phyloP scores from a whole-genome alignment of 2,113 vertebrate genomes.

The Callospermophilus lateralis region DNA sequence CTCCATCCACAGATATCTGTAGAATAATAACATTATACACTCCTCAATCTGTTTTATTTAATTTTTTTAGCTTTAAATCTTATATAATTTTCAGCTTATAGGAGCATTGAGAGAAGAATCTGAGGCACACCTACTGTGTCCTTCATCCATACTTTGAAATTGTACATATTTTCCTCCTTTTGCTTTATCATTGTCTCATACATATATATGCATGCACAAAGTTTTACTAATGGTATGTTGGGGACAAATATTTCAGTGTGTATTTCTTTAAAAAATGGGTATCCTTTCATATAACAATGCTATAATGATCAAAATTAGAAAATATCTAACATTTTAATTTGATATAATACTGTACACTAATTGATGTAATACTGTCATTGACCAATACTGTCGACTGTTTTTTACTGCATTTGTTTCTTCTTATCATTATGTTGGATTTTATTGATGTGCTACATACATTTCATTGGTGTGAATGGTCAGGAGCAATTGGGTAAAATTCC shows the following conservation, averaged over 20 bases:
- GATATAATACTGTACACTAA: neutral
- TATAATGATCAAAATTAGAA: neutral
- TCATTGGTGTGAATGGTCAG: neutral
- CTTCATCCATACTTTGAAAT: neutral
- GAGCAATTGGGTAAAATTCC: neutral
- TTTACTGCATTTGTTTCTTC: neutral
- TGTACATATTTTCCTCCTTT: neutral
- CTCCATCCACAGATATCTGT: neutral
- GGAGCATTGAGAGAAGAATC: neutral
- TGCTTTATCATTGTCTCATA: neutral
- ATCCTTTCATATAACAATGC: neutral
- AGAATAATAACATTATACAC: neutral
- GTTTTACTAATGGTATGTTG: slow-evolving; percentile 18
- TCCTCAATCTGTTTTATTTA: neutral
- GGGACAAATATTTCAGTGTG: neutral
- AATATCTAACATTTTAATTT: neutral
- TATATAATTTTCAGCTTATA: neutral
- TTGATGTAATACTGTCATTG: neutral
- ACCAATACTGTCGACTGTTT: too few relatives aligned
- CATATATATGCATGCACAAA: neutral
- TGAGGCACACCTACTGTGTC: neutral
- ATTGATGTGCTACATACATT: neutral
- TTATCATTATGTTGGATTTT: neutral
- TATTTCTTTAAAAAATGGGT: neutral
- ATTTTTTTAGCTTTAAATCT: neutral